Conservation (phyloP, 2,888 invertebrate species). For the Coleophora flavipennella region DNA sequence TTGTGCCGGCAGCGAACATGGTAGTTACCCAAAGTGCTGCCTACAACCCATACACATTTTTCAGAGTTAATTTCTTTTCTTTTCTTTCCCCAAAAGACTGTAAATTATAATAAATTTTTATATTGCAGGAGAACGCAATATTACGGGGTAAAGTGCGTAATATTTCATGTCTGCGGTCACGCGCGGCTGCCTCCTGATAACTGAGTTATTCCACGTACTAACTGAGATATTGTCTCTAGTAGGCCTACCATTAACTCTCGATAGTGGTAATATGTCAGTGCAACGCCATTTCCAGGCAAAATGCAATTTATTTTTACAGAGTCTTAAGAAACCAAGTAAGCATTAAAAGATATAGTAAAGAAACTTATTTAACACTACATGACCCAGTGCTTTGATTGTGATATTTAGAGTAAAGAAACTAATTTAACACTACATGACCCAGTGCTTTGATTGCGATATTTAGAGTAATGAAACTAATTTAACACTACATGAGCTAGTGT, state of each 20-base stretch:
- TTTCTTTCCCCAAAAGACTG: constrained; percentile 27
- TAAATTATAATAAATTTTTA: constrained; percentile 67
- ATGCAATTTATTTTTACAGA: too few species aligned
- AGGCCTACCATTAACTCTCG: constrained; percentile 21
- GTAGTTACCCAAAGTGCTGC: not conserved
- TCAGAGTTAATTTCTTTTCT: constrained; percentile 29
- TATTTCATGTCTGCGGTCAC: constrained; percentile 59
- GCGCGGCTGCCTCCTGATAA: constrained; percentile 46
- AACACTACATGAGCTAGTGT: too few species aligned
- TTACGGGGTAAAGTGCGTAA: constrained; percentile 62
- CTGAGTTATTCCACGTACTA: constrained; percentile 40
- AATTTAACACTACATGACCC: too few species aligned
- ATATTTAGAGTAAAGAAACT: too few species aligned
- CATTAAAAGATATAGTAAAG: too few species aligned
- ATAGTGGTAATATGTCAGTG: constrained; percentile 8
- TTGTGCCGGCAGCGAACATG: not conserved
- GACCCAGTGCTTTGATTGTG: too few species aligned
- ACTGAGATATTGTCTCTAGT: constrained; percentile 37
- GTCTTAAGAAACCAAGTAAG: too few species aligned
- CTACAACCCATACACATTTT: constrained; percentile 31
- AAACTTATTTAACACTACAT: too few species aligned
- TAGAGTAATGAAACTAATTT: too few species aligned
- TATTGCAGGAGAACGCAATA: constrained; percentile 67
- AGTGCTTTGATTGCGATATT: too few species aligned
- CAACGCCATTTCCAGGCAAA: too few species aligned